Conservation (phyloP, 1,140 invertebrate species). For the Scaptomyza hsui region DNA sequence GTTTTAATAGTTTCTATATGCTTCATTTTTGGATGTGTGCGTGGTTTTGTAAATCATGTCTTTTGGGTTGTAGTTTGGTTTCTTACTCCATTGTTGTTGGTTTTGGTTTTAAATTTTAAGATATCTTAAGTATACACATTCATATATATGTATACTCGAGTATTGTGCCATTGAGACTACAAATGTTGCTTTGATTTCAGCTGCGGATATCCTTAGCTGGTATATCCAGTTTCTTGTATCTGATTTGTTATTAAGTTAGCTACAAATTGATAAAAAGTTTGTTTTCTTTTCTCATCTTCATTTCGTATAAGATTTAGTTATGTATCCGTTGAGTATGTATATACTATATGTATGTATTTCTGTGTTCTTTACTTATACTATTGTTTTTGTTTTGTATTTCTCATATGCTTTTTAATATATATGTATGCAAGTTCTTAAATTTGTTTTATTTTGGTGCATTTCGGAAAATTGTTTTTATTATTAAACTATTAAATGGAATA, state of each 20-base stretch:
- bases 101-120: constrained; percentile 26
- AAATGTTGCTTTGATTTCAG: constrained; percentile 77
- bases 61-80: constrained; percentile 56
- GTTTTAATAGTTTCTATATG: constrained; percentile 47
- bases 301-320: constrained; percentile 25
- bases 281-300: constrained; percentile 29
- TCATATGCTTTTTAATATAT: constrained; percentile 55
- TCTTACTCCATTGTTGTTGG: constrained; percentile 15
- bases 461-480: constrained; percentile 32
- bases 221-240: constrained; percentile 19
- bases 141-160: constrained; percentile 51
- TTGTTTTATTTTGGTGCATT: constrained; percentile 61
- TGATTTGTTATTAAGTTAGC: constrained; percentile 50
- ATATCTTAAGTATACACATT: constrained; percentile 53
- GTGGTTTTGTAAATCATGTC: constrained; percentile 77
- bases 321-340: constrained; percentile 43
- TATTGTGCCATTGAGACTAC: constrained; percentile 70
- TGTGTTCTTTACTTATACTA: constrained; percentile 16
- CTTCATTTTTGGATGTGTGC: constrained; percentile 62
- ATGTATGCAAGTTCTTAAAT: constrained; percentile 41
- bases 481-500: background rate
- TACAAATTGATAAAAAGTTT: constrained; percentile 69
- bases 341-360: constrained; percentile 35
- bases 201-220: constrained; percentile 27
- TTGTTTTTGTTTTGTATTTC: constrained; percentile 34